phyloP scores from a whole-genome alignment of 2,113 vertebrate species.

The Zosterops hypoxanthus region DNA sequence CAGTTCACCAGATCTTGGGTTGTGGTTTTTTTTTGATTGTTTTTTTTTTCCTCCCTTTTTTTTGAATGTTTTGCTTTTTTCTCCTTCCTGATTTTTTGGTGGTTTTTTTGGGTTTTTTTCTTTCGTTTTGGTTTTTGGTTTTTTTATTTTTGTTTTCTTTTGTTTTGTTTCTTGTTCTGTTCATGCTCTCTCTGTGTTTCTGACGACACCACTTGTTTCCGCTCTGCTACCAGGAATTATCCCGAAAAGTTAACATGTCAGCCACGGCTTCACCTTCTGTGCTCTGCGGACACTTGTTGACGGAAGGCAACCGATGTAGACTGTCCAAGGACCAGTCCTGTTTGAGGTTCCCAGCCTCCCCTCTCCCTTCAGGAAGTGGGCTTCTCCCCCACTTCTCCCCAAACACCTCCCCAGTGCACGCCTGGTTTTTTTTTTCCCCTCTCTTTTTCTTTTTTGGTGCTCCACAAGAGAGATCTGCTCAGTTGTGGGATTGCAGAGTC shows the following conservation, averaged over 20 bases:
- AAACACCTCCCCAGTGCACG: conserved; percentile 37
- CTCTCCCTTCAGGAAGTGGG: conserved; percentile 69
- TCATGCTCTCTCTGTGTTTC: conserved; percentile 75
- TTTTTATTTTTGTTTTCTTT: conserved; percentile 41
- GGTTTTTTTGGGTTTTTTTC: not conserved
- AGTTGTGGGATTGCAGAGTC: conserved; percentile 50
- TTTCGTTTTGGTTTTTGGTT: not conserved
- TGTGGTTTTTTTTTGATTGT: not conserved
- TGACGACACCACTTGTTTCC: conserved; percentile 90
- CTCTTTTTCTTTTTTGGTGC: conserved; percentile 59
- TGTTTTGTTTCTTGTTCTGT: conserved; percentile 77
- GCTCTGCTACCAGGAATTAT: conserved; percentile 95
- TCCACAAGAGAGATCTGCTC: conserved; percentile 65
- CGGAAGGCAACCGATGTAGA: conserved; percentile 82
- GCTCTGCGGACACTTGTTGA: conserved; percentile 85
- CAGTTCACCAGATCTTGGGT: conserved; percentile 72
- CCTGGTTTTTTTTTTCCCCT: not conserved
- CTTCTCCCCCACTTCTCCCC: conserved; percentile 65
- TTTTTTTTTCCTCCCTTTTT: conserved; percentile 10
- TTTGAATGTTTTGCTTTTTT: conserved; percentile 51
- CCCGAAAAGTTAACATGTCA: conserved; percentile 96
- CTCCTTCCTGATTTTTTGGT: conserved; percentile 51
- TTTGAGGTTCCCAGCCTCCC: conserved; percentile 74
- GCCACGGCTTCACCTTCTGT: conserved; percentile 77
- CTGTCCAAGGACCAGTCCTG: conserved; percentile 75